Conservation (phyloP, 1,140 invertebrate genomes). For the Globodera ellingtonae region DNA sequence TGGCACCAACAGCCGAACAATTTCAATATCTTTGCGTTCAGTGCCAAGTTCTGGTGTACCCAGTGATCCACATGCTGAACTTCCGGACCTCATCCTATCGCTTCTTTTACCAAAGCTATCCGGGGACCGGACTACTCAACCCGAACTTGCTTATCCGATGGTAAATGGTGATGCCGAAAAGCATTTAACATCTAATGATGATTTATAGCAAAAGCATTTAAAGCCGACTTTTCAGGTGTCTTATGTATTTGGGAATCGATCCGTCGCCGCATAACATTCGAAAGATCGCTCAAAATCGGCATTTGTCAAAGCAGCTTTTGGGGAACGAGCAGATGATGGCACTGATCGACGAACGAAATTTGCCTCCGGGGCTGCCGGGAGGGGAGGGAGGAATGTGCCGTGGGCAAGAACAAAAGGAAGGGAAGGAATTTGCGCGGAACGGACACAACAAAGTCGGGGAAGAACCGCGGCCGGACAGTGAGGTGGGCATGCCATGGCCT, state of each 20-base stretch:
- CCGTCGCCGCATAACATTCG: constrained; percentile 44
- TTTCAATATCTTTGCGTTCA: constrained; percentile 23
- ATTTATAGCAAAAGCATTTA: not conserved
- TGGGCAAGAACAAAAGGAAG: not conserved
- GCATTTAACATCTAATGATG: not conserved
- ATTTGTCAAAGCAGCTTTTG: constrained; percentile 39
- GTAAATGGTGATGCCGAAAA: constrained; percentile 11
- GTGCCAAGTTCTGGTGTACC: constrained; percentile 53
- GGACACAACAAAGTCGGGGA: constrained; percentile 2
- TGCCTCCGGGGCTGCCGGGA: constrained; percentile 33
- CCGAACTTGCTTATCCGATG: constrained; percentile 47
- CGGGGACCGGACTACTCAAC: constrained; percentile 49
- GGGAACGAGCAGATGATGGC: constrained; percentile 17
- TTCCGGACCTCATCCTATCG: constrained; percentile 53
- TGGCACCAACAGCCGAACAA: not conserved
- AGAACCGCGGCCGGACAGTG: constrained; percentile 13
- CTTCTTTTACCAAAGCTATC: constrained; percentile 48
- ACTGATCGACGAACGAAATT: constrained; percentile 31
- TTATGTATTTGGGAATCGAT: constrained; percentile 55
- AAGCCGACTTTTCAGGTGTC: constrained; percentile 9
- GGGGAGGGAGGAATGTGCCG: not conserved
- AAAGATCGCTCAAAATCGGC: constrained; percentile 48
- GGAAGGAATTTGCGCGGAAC: not conserved
- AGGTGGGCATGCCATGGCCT: not conserved
- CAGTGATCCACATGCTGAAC: constrained; percentile 53